Base-by-base conservation (phyloP, 2,113 vertebrate species). In the Phodopus roborovskii region DNA sequence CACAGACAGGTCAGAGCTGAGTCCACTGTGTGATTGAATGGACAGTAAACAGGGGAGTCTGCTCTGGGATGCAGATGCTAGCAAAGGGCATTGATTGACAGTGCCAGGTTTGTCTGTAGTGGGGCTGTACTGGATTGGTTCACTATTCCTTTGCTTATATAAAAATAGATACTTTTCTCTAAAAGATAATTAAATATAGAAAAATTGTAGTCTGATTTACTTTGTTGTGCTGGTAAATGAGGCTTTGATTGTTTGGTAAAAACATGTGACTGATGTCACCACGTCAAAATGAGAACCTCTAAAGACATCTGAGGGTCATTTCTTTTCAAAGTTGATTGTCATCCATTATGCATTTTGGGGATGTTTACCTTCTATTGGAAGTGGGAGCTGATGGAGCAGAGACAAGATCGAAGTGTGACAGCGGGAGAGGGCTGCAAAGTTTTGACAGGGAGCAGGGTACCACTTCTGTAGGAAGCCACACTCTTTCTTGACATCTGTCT, bases 401-500 rank as follows among this genome's bases (percentile, higher is more conserved):
- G 71, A 5, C 9, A 19, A 62, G 78, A 20, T 2, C 0, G 1
- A 4, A 5, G 10, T 20, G 45, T 96, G 96, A 93, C 96, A 88
- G 94, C 66, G 12, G 20, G 39, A 50, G 84, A 11, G 28, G 1
- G 36, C 64, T 3, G 3, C 30, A 68, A n/a, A 53, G 53, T 17
- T 64, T 48, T 95, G 97, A 95, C 96, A 97, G 78, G 88, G 74
- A 36, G 8, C 17, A 13, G 89, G 82, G 82, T 1, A 10, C 66
- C 92, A 33, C 75, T 56, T 22, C 64, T 60, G 84, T 0, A 20
- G 7, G 45, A 26, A 92, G 91, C 45, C 78, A 16, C 60, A 1
- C 60, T 64, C 79, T 26, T 79, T 33, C 60, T 19, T 95, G 97
- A 95, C 96, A 90, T 56, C 87, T 95, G 95, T 96, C 97, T 96